Evolutionary conservation across 2,113 vertebrate species (phyloP).

Genomic region (Psophia crepitans): DNA sequence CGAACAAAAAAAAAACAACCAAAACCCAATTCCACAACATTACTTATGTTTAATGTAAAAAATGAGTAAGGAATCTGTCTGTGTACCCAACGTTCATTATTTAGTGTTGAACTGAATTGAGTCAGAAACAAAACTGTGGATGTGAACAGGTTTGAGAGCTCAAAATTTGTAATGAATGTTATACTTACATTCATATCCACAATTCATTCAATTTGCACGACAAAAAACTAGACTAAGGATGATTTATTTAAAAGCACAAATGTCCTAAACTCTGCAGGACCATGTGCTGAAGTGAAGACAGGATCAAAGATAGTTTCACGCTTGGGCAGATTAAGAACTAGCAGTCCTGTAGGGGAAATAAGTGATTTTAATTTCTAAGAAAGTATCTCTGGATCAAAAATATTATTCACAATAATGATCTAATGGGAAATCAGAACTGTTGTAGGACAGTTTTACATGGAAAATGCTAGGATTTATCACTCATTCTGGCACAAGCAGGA

Average conservation of each 20-base stretch:
- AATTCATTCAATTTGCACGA: neutral
- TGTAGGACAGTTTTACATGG: neutral
- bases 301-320: neutral
- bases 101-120: neutral
- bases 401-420: neutral
- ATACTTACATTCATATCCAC: neutral
- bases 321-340: neutral
- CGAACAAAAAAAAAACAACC: neutral
- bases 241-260: neutral
- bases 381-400: neutral
- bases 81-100: neutral
- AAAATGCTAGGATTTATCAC: neutral
- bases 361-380: neutral
- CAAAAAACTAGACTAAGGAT: neutral
- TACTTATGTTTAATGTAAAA: neutral
- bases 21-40: neutral
- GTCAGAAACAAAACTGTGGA: neutral
- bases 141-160: neutral
- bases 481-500: neutral
- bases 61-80: neutral
- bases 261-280: neutral
- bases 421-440: neutral
- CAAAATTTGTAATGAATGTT: neutral
- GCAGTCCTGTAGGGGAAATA: neutral
- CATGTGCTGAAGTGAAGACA: neutral